Base-by-base conservation (phyloP, 2,113 vertebrate species). In the Leptocoma aspasia region DNA sequence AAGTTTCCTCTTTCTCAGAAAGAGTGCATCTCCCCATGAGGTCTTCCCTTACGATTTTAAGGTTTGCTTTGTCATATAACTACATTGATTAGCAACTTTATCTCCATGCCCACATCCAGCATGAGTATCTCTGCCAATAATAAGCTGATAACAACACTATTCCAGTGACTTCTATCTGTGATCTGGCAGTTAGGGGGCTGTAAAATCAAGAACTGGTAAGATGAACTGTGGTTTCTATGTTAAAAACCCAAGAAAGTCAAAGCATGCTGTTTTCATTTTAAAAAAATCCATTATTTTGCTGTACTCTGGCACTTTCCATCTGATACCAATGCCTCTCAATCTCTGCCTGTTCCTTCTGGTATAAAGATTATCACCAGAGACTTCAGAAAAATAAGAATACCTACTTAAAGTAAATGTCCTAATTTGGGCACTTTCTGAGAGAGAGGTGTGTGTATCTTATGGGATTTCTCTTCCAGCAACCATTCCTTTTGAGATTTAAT, bases 1-100 rank as follows among this genome's bases (percentile, higher is more conserved):
- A 87, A 79, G 21, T 69, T 69, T 41, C 41, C 33, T 64, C 41
- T 61, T 77, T 77, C 45, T 77, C 17, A 65, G 54, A 59, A 92
- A 61, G 64, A 59, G 3, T 8, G 4, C 0, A 1, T 28, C 26
- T 70, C 41, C 53, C 27, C 1, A 2, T 22, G 15, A 65, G 26
- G 24, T 6, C 6, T 65, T 26, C 17, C 10, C 4, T 11, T 70
- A 30, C 3, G 24, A 50, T 70, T 83, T 93, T 75, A 76, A 79
- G 23, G 11, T 90, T 68, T 73, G 27, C 19, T 92, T 77, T 86
- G 41, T 49, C 1, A 1, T 22, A 19, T n/a, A 41, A 81, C 39
- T 73, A 37, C n/a, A 54, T 17, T 31, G 27, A 61, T 61, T 65
- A 50, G 30, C 13, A 82, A 33, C 11, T 81, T 59, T 47, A 82